These are phyloP conservation scores for Drosophila ercepeae DNA, from an alignment of 1,140 invertebrate genomes.

Conservation along the genomic window DNA sequence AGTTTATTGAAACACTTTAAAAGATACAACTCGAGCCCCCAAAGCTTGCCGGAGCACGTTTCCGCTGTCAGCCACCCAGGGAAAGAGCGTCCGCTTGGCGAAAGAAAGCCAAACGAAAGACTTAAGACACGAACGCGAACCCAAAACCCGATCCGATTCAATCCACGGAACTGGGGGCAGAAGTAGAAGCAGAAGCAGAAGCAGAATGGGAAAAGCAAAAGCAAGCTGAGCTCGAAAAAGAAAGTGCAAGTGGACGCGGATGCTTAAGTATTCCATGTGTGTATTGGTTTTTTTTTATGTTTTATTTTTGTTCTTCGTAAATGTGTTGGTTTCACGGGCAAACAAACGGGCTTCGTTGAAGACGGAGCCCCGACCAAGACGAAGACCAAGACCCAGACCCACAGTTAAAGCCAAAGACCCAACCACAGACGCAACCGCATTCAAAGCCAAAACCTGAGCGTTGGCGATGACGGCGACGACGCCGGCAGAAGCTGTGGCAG, in stretches of 20 bases:
- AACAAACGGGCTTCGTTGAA: conserved; percentile 19
- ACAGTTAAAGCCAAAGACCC: conserved; percentile 27
- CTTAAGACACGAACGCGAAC: conserved; percentile 67
- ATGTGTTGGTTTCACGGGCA: conserved; percentile 44
- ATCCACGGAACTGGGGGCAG: conserved; percentile 11
- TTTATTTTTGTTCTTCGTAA: conserved; percentile 51
- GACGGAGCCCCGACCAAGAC: conserved; percentile 42
- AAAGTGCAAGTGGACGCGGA: conserved; percentile 84
- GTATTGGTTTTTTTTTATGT: conserved; percentile 40
- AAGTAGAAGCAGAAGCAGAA: conserved; percentile 62
- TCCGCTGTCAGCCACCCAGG: conserved; percentile 21
- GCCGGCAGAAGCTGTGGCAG: conserved; percentile 18
- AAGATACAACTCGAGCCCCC: background rate
- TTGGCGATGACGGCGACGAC: conserved; percentile 58
- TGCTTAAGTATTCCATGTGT: conserved; percentile 81
- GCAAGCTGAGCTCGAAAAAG: conserved; percentile 72
- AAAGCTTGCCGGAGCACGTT: conserved; percentile 18
- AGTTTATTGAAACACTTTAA: background rate
- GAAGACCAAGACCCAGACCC: conserved; percentile 25
- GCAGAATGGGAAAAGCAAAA: conserved; percentile 68
- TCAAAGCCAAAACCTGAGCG: conserved; percentile 66
- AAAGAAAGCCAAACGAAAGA: conserved; percentile 75
- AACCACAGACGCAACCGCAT: conserved; percentile 17
- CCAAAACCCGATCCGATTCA: conserved; percentile 11
- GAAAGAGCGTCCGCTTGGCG: conserved; percentile 54